Evolutionary conservation across 2,888 invertebrate species (phyloP).

Genomic region (Sepioteuthis lessoniana): DNA sequence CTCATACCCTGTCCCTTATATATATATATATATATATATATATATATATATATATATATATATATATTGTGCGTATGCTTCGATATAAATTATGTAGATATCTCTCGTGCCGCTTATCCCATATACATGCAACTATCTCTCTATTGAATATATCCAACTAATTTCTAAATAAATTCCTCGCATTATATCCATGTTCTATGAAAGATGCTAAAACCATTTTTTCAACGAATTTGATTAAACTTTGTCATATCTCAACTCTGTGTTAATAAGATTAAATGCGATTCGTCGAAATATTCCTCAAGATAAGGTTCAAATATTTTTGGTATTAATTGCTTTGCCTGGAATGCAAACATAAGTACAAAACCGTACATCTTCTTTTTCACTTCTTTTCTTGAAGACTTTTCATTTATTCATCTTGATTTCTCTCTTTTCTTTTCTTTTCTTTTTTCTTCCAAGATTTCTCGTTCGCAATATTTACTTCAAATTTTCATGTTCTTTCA

Average conservation of each 20-base stretch:
- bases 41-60: background rate
- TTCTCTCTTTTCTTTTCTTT: too few species aligned
- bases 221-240: constrained; percentile 33
- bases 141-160: background rate
- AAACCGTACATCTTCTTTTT: too few species aligned
- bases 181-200: background rate
- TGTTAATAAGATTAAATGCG: constrained; percentile 33
- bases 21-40: background rate
- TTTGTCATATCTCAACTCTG: constrained; percentile 17
- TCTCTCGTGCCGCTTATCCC: background rate
- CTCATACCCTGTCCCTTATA: background rate
- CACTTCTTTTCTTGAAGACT: too few species aligned
- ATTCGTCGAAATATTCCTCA: background rate
- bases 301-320: background rate
- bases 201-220: background rate
- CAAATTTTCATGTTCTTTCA: too few species aligned
- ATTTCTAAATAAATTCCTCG: background rate
- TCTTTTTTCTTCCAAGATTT: too few species aligned
- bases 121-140: background rate
- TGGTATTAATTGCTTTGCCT: background rate
- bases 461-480: too few species aligned
- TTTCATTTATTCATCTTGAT: too few species aligned
- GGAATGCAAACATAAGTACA: background rate
- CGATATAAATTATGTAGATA: background rate
- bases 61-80: background rate